Conservation (phyloP, 2,888 invertebrate species). For the Rugalucina vietnamica region DNA sequence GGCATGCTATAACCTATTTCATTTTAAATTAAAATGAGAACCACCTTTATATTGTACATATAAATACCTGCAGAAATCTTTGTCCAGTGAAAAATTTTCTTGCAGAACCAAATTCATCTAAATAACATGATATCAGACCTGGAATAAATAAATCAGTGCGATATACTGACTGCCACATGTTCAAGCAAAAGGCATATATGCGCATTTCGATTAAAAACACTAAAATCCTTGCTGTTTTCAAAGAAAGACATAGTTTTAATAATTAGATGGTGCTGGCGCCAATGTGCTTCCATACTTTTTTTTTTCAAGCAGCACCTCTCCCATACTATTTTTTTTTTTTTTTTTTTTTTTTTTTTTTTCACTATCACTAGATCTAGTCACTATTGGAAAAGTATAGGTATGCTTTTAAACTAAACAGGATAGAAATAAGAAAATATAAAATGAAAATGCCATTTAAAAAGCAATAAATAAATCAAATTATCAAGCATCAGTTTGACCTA, state of each 20-base stretch:
- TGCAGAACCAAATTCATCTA: neutral
- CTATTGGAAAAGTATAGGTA: neutral
- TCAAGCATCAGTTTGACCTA: neutral
- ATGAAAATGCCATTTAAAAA: neutral
- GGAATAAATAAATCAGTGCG: neutral
- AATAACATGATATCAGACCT: neutral
- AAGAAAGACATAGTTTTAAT: neutral
- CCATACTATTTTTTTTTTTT: neutral
- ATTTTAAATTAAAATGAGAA: neutral
- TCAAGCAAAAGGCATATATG: too few species aligned
- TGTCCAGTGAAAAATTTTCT: neutral
- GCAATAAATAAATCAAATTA: neutral
- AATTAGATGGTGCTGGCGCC: neutral
- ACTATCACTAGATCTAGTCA: neutral
- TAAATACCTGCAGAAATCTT: neutral
- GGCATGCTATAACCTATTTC: neutral
- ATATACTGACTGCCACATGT: neutral
- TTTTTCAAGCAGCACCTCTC: neutral
- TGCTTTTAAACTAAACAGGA: neutral
- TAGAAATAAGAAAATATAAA: neutral
- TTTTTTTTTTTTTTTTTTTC: neutral
- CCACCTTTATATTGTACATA: too few species aligned
- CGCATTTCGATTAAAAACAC: too few species aligned
- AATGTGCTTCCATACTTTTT: slow-evolving; percentile 5
- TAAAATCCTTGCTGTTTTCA: too few species aligned